Conservation (phyloP, 2,797 vertebrate species). For the Mormyrops attenuatus region DNA sequence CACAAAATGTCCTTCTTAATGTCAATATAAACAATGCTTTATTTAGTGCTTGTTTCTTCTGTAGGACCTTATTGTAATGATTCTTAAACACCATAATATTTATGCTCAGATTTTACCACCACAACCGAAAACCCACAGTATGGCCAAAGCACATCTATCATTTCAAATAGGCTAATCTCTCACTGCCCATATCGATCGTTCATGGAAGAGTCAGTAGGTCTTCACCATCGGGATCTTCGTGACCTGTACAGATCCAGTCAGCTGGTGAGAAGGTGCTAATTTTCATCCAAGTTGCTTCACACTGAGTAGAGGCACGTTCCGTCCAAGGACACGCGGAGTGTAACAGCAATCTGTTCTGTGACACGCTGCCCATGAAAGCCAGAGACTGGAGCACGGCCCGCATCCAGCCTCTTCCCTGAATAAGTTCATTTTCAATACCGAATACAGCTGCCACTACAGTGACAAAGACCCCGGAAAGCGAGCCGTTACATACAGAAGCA, state of each 20-base stretch:
- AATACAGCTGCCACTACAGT: not conserved
- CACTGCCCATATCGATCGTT: not conserved
- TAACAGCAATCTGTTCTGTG: not conserved
- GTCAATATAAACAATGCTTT: not conserved
- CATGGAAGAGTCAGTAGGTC: not conserved
- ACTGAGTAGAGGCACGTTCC: not conserved
- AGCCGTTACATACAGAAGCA: not conserved
- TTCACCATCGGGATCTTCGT: not conserved
- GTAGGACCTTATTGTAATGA: not conserved
- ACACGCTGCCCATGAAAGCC: not conserved
- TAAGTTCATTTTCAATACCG: not conserved
- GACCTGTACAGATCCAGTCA: not conserved
- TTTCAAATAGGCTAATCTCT: not conserved
- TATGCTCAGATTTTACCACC: not conserved
- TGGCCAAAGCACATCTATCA: not conserved
- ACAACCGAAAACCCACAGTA: not conserved
- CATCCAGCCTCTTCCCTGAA: not conserved
- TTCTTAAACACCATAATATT: not conserved
- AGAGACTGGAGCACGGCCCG: not conserved
- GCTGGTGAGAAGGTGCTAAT: not conserved
- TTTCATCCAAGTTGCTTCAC: not conserved
- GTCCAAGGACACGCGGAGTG: not conserved
- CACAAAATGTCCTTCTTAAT: not conserved
- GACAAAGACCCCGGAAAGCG: not conserved
- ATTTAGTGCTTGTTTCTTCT: not conserved